phyloP scores from a whole-genome alignment of 2,113 vertebrate genomes.

The Podarcis muralis region DNA sequence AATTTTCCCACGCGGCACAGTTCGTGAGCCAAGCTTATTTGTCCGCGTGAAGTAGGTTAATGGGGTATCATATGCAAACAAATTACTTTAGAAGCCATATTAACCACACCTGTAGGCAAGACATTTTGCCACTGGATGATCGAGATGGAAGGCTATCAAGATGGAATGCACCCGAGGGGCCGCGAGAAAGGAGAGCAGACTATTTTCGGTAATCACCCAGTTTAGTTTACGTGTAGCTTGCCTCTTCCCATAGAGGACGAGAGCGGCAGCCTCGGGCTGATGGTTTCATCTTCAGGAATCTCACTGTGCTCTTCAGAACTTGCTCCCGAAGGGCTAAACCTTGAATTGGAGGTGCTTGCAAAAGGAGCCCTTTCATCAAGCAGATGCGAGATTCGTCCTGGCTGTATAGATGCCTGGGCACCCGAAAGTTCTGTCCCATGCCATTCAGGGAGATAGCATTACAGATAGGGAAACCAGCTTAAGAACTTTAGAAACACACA shows the following conservation, averaged over 20 bases:
- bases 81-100: constrained; percentile 55
- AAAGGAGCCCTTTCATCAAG: background rate
- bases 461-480: background rate
- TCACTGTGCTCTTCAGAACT: constrained; percentile 65
- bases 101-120: constrained; percentile 57
- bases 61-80: constrained; percentile 50
- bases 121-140: constrained; percentile 41
- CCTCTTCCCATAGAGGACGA: constrained; percentile 29
- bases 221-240: constrained; percentile 43
- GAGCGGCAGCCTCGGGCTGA: constrained; percentile 51
- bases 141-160: constrained; percentile 57
- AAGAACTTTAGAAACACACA: no score
- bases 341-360: background rate
- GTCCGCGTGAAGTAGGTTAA: constrained; percentile 53
- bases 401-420: no score
- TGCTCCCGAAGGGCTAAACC: constrained; percentile 52
- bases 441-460: no score
- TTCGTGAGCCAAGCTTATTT: constrained; percentile 48
- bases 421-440: background rate
- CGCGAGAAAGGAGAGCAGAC: constrained; percentile 55
- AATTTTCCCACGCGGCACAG: constrained; percentile 10
- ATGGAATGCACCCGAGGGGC: constrained; percentile 69
- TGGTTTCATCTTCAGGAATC: constrained; percentile 56
- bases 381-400: background rate
- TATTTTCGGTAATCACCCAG: constrained; percentile 63